Base-by-base conservation (phyloP, 2,888 invertebrate species). In the Calameuta idolon region DNA sequence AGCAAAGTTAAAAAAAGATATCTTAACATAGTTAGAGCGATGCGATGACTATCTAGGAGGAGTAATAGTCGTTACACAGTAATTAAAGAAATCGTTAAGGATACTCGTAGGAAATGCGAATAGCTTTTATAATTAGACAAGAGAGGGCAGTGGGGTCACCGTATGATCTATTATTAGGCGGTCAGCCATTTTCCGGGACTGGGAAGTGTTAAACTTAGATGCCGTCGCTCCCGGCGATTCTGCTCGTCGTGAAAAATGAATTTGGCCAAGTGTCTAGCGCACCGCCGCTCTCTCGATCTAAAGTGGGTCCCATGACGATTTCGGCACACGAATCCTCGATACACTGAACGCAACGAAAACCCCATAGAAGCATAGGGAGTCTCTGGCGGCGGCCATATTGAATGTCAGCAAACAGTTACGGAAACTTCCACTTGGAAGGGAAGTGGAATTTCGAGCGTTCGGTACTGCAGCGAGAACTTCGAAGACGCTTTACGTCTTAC, bases 161-260 rank as follows among this genome's bases (percentile, higher is more conserved):
- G 82, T 76, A 78, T 79, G 75, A 78, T 81, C 90, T 90, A 90
- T 90, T 89, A 84, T 89, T 89, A 90, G 89, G 84, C 78, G 81
- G 81, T 84, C 86, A 86, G 87, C 87, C 86, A 87, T 90, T 90
- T 90, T 90, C 89, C 87, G 87, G 87, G 88, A 88, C 87, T 87
- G 79, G 81, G 83, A 81, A 84, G 87, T 77, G 85, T 88, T 89
- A 89, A 86, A 89, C 87, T 89, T 88, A 89, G 87, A 85, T 83
- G 77, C 79, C 81, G 84, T 77, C 79, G 84, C 85, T 84, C 85
- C 83, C 84, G 79, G 80, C 80, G 82, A 82, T 82, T 81, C 83
- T 82, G 71, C 75, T 34, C 73, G 76, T 69, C 76, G 77, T 23
- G 77, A 82, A 85, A 85, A 85, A 85, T 83, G 76, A 79, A 79